These are phyloP conservation scores for Spizella passerina DNA, from an alignment of 2,797 vertebrate genomes.

Conservation along the genomic window DNA sequence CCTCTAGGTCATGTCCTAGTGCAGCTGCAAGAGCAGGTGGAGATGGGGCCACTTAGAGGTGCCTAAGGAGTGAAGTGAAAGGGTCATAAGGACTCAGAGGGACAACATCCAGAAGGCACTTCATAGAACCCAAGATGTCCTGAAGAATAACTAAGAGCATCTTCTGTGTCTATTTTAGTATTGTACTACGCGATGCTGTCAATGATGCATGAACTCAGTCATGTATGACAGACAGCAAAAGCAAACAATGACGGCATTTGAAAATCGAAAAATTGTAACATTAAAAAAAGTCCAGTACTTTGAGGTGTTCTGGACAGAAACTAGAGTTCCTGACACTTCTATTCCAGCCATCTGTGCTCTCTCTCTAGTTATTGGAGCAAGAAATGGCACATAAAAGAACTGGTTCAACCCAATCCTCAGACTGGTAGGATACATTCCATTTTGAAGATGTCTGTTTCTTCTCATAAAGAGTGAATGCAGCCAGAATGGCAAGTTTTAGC, in stretches of 20 bases:
- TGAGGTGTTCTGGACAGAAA: neutral
- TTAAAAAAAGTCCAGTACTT: neutral
- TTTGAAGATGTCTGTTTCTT: neutral
- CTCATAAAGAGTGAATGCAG: neutral
- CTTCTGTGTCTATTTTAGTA: neutral
- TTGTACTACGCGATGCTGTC: neutral
- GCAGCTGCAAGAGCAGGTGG: neutral
- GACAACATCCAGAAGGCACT: neutral
- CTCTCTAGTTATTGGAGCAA: neutral
- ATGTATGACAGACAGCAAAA: neutral
- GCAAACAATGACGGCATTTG: neutral
- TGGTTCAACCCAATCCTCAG: neutral
- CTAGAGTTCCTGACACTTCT: neutral
- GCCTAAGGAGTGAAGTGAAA: neutral
- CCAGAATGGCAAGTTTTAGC: neutral
- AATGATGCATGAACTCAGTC: neutral
- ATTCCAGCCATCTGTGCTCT: neutral
- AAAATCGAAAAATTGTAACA: fast-evolving
- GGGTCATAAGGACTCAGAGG: neutral
- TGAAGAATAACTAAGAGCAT: neutral
- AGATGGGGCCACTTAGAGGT: neutral
- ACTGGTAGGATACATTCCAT: neutral
- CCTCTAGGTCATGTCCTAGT: neutral
- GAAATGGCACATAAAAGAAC: neutral
- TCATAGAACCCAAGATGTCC: neutral